A percentile compares a stretch with the other conserved stretches of the same genome.
phyloP scores from a whole-genome alignment of 2,888 invertebrate genomes.

The Leucophenga maculata region DNA sequence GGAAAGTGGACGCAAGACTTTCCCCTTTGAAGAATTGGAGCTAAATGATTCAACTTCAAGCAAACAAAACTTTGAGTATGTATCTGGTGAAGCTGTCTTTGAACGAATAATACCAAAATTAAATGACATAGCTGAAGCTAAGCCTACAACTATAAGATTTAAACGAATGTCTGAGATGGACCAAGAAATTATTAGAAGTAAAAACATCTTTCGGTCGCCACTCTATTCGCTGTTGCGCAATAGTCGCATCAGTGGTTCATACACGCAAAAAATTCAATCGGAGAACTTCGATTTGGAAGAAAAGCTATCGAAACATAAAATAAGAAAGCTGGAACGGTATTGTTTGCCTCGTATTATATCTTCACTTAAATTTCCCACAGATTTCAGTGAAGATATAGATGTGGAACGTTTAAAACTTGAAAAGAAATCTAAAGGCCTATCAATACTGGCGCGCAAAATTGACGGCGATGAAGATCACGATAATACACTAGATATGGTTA shows the following conservation, averaged over 20 bases:
- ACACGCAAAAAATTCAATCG: not conserved
- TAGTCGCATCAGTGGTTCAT: not conserved
- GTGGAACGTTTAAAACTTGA: slow-evolving; percentile 37
- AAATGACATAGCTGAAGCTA: too few relatives aligned
- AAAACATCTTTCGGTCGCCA: slow-evolving; percentile 39
- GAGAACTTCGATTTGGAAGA: slow-evolving; percentile 34
- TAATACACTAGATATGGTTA: not conserved
- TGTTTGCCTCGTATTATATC: slow-evolving; percentile 61
- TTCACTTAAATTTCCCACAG: slow-evolving; percentile 62
- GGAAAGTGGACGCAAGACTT: not conserved
- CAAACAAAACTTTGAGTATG: not conserved
- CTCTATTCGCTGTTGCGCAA: not conserved
- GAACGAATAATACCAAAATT: too few relatives aligned
- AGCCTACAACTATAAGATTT: not conserved
- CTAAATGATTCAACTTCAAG: not conserved
- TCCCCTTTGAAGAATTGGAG: not conserved
- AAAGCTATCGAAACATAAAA: slow-evolving; percentile 28
- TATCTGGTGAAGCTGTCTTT: not conserved
- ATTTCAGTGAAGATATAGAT: slow-evolving; percentile 46
- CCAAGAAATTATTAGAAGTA: not conserved
- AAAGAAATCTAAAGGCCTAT: slow-evolving; percentile 17
- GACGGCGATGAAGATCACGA: not conserved
- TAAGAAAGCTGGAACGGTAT: slow-evolving; percentile 41
- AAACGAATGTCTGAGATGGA: too few relatives aligned
- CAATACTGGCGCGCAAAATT: not conserved